These are phyloP conservation scores for Pachymerium ferrugineum DNA, from an alignment of 2,888 invertebrate species.

Conservation along the genomic window DNA sequence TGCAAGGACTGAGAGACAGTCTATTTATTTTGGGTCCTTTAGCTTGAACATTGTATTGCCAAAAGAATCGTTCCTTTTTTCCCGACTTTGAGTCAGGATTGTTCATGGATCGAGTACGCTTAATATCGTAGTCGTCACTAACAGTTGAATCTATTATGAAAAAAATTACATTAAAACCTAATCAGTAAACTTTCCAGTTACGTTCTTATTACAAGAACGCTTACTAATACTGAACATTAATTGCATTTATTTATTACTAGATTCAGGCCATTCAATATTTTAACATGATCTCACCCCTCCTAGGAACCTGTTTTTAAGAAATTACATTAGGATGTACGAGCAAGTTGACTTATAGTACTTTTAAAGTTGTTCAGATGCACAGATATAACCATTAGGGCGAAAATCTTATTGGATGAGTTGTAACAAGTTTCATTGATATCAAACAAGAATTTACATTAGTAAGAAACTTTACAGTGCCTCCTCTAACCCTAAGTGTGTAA, in stretches of 20 bases:
- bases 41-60: constrained; percentile 98
- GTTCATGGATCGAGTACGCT: constrained; percentile 40
- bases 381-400: no score
- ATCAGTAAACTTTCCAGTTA: no score
- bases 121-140: constrained; percentile 42
- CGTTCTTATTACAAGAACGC: neutral
- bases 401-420: no score
- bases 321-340: no score
- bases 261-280: no score
- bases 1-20: constrained; percentile 66
- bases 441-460: no score
- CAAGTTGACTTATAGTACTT: no score
- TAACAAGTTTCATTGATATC: no score
- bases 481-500: neutral
- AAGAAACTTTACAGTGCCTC: no score
- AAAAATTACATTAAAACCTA: constrained; percentile 31
- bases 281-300: no score
- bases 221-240: neutral
- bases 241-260: neutral
- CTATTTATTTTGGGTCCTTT: constrained; percentile 95
- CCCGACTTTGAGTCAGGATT: constrained; percentile 31
- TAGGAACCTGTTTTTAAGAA: no score
- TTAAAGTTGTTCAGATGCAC: no score
- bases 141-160: constrained; percentile 42
- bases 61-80: constrained; percentile 84